Evolutionary conservation across 2,888 invertebrate genomes (phyloP).

Genomic region (Cosmopolites sordidus): DNA sequence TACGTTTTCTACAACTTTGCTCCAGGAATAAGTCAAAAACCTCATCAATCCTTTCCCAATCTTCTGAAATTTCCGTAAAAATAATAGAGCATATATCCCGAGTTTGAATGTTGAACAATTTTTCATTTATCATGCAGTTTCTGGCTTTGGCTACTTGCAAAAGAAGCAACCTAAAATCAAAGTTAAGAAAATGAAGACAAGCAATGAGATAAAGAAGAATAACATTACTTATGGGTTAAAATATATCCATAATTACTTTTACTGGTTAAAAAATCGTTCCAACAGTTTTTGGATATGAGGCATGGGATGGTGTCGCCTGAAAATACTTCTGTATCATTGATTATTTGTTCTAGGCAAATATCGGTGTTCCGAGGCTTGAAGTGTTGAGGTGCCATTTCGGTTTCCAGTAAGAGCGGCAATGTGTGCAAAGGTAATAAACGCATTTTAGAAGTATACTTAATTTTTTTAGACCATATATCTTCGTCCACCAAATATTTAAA

Average conservation of each 20-base stretch:
- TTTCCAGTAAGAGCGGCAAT: too few species aligned
- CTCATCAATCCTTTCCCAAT: constrained; percentile 26
- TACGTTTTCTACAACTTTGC: constrained; percentile 28
- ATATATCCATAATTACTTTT: constrained; percentile 26
- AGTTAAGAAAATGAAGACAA: background rate
- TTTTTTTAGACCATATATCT: constrained; percentile 32
- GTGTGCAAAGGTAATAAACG: constrained; percentile 9
- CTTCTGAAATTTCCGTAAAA: constrained; percentile 30
- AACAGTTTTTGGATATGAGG: constrained; percentile 25
- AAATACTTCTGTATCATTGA: constrained; percentile 19
- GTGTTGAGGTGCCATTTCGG: background rate
- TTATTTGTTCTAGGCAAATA: constrained; percentile 30
- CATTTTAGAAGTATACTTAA: constrained; percentile 26
- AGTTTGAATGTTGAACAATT: constrained; percentile 22
- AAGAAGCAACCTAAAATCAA: constrained; percentile 31
- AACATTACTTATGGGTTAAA: constrained; percentile 33
- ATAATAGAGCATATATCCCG: constrained; percentile 31
- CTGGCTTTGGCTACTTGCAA: constrained; percentile 32
- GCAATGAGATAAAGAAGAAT: too few species aligned
- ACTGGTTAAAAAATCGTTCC: constrained; percentile 28
- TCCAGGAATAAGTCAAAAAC: constrained; percentile 37
- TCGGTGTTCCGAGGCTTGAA: constrained; percentile 20
- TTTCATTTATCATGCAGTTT: constrained; percentile 26
- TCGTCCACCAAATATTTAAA: constrained; percentile 27
- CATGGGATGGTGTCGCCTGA: constrained; percentile 20